These are phyloP conservation scores for Pocota personata DNA, from an alignment of 2,888 invertebrate genomes.

Conservation along the genomic window DNA sequence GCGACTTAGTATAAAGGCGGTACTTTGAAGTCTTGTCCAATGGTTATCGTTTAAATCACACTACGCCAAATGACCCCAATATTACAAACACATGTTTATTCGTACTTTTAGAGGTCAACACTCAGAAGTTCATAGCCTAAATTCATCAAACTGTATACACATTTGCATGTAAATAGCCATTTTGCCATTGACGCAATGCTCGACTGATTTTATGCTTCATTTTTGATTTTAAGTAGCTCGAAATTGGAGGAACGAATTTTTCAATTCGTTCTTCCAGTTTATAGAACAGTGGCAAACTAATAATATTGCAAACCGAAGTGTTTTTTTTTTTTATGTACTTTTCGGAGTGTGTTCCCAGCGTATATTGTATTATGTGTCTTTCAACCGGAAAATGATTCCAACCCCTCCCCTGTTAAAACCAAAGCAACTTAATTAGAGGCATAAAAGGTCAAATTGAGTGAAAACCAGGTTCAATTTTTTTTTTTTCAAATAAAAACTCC, in stretches of 20 bases:
- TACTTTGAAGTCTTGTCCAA: background rate
- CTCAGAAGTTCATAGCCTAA: background rate
- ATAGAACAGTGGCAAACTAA: background rate
- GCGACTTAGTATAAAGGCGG: too few relatives aligned
- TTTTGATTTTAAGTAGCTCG: background rate
- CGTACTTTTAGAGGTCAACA: background rate
- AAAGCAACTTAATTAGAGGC: background rate
- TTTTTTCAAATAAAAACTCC: background rate
- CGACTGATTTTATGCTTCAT: background rate
- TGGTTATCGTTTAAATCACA: background rate
- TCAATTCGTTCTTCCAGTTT: background rate
- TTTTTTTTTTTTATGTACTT: background rate
- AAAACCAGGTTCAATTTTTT: conserved; percentile 9
- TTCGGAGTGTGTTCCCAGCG: background rate
- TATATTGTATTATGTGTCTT: background rate
- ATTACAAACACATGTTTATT: background rate
- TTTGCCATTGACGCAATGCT: background rate
- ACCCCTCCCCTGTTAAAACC: background rate
- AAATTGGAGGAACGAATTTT: background rate
- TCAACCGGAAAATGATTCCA: background rate
- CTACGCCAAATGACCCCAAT: background rate
- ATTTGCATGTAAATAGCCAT: background rate
- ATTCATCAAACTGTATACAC: background rate
- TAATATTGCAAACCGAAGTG: too few relatives aligned
- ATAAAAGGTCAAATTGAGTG: background rate